Conservation (phyloP, 2,113 vertebrate genomes). For the Spermophilus dauricus region DNA sequence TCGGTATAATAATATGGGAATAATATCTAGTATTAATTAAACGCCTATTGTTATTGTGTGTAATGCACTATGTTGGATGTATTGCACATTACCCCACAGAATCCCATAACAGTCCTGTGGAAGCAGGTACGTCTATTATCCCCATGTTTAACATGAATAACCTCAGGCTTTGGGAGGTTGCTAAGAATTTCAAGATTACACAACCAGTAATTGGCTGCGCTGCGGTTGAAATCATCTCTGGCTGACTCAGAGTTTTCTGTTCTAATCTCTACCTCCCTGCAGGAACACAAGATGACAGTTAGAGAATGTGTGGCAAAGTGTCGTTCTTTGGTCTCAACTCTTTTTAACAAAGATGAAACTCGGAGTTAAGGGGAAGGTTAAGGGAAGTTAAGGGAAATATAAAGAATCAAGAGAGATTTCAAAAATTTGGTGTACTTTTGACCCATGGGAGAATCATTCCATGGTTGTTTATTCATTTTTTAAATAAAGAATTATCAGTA, state of each 20-base stretch:
- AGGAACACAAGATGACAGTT: constrained; percentile 1
- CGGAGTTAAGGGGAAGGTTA: neutral
- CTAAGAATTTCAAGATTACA: constrained; percentile 64
- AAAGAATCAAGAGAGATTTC: constrained; percentile 32
- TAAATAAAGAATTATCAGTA: no score
- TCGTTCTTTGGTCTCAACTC: neutral
- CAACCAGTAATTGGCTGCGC: constrained; percentile 36
- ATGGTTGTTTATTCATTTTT: neutral
- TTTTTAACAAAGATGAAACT: constrained; percentile 19
- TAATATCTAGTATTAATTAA: constrained; percentile 59
- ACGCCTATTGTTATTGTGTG: neutral
- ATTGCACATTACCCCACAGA: neutral
- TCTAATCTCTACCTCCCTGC: constrained; percentile 1
- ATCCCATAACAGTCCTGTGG: neutral
- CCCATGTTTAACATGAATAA: constrained; percentile 54
- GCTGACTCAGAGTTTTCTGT: neutral
- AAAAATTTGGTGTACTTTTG: neutral
- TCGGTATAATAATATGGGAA: constrained; percentile 18
- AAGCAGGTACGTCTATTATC: constrained; percentile 25
- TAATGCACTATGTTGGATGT: constrained; percentile 12
- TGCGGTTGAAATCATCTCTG: constrained; percentile 48
- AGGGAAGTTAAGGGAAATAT: neutral
- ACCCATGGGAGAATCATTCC: neutral
- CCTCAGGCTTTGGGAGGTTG: constrained; percentile 25
- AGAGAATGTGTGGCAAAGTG: neutral